These are phyloP conservation scores for Orchesella cincta DNA, from an alignment of 1,140 invertebrate genomes.

Conservation along the genomic window DNA sequence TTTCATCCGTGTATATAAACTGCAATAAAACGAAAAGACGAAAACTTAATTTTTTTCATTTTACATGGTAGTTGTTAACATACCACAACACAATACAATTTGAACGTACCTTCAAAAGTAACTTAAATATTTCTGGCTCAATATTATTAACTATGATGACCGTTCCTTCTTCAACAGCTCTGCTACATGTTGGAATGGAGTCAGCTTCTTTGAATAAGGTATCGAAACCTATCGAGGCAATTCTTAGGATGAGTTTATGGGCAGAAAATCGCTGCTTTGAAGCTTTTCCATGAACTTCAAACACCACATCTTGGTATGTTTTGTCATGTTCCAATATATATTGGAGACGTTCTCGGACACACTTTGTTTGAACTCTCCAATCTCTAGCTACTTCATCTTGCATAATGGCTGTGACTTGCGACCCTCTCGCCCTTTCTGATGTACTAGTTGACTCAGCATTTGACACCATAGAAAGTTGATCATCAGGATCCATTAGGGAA, in stretches of 20 bases:
- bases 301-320: neutral
- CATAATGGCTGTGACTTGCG: neutral
- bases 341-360: neutral
- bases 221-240: conserved; percentile 3
- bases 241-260: conserved; percentile 25
- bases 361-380: neutral
- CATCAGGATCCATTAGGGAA: neutral
- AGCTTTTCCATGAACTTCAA: neutral
- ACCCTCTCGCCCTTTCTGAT: neutral
- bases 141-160: neutral
- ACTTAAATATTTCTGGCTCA: neutral
- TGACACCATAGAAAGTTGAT: neutral
- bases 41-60: neutral
- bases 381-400: neutral
- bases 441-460: neutral
- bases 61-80: no score
- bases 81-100: neutral
- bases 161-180: no score
- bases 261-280: neutral
- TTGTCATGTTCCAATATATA: conserved; percentile 2
- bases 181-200: no score
- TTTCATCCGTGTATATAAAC: conserved; percentile 9
- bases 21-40: neutral
- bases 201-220: neutral
- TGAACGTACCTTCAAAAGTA: neutral